Percentiles rank a stretch among this genome's conserved stretches.
Evolutionary conservation across 2,113 vertebrate species (phyloP).

Genomic region (Pterocles orientalis): DNA sequence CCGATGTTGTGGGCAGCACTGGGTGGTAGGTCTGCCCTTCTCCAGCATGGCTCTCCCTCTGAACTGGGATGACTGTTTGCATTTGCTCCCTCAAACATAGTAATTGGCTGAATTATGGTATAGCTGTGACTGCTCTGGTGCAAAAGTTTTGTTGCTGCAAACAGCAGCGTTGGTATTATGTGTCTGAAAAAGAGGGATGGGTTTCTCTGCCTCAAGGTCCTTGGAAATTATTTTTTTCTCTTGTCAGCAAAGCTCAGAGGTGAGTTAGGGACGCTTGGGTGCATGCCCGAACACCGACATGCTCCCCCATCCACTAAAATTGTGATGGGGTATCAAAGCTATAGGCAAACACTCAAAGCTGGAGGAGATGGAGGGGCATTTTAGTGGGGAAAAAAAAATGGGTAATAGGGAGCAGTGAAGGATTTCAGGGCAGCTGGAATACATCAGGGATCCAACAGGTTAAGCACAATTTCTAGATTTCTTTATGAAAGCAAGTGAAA

Average conservation of each 20-base stretch:
- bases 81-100: neutral
- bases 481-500: neutral
- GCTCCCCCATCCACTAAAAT: neutral
- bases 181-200: neutral
- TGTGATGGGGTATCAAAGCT: neutral
- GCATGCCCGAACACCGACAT: neutral
- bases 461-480: neutral
- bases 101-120: neutral
- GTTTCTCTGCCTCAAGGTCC: neutral
- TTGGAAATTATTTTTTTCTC: neutral
- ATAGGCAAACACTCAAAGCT: neutral
- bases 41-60: neutral
- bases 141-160: neutral
- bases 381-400: neutral
- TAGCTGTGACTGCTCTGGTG: neutral
- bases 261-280: neutral
- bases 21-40: neutral
- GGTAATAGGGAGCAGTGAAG: neutral
- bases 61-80: neutral
- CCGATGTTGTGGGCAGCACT: neutral
- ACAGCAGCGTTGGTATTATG: neutral
- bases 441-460: neutral
- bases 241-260: neutral
- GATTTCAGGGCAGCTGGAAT: neutral
- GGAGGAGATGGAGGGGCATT: neutral